Evolutionary conservation across 2,888 invertebrate genomes (phyloP), one percentile per base, ranked within the genome.

Genomic region (Lasioglossum figueresi): DNA sequence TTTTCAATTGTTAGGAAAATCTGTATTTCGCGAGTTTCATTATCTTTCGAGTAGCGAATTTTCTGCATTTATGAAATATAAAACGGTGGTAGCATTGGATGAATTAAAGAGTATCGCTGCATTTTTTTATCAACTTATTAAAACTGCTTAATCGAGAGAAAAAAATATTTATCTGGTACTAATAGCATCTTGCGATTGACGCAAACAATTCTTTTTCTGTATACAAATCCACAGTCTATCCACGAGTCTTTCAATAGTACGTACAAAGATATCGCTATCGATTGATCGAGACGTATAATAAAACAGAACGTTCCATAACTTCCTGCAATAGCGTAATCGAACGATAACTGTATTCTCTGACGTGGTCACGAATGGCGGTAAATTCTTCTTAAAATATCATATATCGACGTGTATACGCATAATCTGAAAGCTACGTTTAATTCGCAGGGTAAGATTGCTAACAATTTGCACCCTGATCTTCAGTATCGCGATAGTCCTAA

Each of bases 401-500:
- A 1, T 23, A 52, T 23, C 8, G 23, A 23, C 8, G 52, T 23
- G 3, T 8, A 8, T 34, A 6, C 5, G 23, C 19, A 8, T 66
- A 66, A 66, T 37, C n/a, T 56, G 56, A 5, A 14, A 70, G 4
- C 2, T 70, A 14, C 5, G 31, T 37, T 63, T 52, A 2, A 23
- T 59, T 87, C 59, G 0, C 96, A 96, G 98, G 87, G 97, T 98
- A 0, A 96, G 96, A 83, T 96, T 98, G 94, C 95, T 99, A 87
- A 96, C 97, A 0, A 94, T 97, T 4, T 98, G 98, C 94, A 98
- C 98, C 0, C 91, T 98, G 0, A 95, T 98, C 78, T 98, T 98
- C 95, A 97, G 98, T 5, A 93, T 97, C 2, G 98, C 98, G 4
- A 98, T 98, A 48, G 95, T 98, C 34, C 94, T 98, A n/a, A 98